A percentile compares a stretch with the other conserved stretches of the same genome.
These are phyloP conservation scores for Lymantria dispar DNA, from an alignment of 2,888 invertebrate genomes.

Conservation along the genomic window DNA sequence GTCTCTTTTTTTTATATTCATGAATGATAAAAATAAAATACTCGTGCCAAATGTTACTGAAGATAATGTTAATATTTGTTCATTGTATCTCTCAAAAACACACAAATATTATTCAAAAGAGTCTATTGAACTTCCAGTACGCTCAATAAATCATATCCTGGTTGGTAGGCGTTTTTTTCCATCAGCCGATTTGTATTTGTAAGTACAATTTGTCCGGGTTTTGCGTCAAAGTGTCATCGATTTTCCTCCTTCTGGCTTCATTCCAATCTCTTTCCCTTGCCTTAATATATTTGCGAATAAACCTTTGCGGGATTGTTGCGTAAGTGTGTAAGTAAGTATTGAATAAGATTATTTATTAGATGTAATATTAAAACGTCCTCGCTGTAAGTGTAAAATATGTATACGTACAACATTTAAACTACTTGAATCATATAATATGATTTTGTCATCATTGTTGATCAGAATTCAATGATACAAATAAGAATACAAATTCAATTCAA, in stretches of 20 bases:
- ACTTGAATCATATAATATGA: no score
- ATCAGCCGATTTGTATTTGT: constrained; percentile 31
- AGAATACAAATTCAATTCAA: no score
- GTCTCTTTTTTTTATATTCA: neutral
- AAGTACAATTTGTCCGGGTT: constrained; percentile 37
- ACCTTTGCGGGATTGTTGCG: constrained; percentile 43
- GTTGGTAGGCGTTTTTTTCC: constrained; percentile 25
- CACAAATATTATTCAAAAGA: constrained; percentile 10
- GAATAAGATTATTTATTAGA: constrained; percentile 25
- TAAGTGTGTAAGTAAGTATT: constrained; percentile 42
- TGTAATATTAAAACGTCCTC: constrained; percentile 5
- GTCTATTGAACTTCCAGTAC: constrained; percentile 17
- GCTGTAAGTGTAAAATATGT: no score
- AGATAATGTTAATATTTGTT: constrained; percentile 1
- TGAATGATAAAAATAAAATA: neutral
- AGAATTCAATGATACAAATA: no score
- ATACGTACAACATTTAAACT: no score
- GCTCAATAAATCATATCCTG: constrained; percentile 30
- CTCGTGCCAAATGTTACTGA: constrained; percentile 1
- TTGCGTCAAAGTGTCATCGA: constrained; percentile 59
- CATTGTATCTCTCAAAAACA: neutral
- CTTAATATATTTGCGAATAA: constrained; percentile 69
- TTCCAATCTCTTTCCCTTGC: constrained; percentile 65
- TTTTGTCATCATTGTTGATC: no score
- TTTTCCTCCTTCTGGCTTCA: constrained; percentile 63